Base-by-base conservation (phyloP, 2,113 vertebrate species). In the Casuarius casuarius region DNA sequence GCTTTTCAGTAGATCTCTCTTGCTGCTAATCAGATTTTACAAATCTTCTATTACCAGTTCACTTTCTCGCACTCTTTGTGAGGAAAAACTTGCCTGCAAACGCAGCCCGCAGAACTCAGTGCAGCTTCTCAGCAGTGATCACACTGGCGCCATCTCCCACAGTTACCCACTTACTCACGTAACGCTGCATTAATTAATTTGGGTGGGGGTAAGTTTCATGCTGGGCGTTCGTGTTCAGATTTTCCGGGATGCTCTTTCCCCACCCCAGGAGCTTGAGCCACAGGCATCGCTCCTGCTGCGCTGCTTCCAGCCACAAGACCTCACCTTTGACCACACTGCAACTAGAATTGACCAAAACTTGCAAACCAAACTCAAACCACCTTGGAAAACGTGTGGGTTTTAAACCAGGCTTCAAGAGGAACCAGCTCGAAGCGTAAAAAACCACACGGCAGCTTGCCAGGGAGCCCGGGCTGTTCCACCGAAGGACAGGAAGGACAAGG, bases 311-410 rank as follows among this genome's bases (percentile, higher is more conserved):
- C 9, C 29, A 26, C n/a, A 9, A 38, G 22, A 8, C 20, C 66
- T 85, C 71, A 22, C 10, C 1, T 19, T 84, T 54, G 48, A 28
- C 7, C 29, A 35, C 4, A 18, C 5, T 3, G 40, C 15, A 35
- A 15, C 10, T 3, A 18, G 6, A 94, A 51, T 0, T 10, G 6
- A 33, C 14, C 19, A 2, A 46, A 78, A 33, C 52, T 84, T 68
- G 89, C 49, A 29, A 29, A 68, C 4, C 35, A 59, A 58, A 73
- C 51, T 91, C 59, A 59, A 38, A 8, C 31, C 76, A 38, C 44
- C 38, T 56, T 68, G 40, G 31, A 11, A 48, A 42, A 72, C 0
- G 0, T 3, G 14, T 0, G 3, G 28, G 6, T 31, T 91, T 82
- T 15, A 48, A 82, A 78, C 35, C 44, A 71, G 22, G 46, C 17